phyloP scores from a whole-genome alignment of 2,113 vertebrate species.

The Dipodomys ordii region DNA sequence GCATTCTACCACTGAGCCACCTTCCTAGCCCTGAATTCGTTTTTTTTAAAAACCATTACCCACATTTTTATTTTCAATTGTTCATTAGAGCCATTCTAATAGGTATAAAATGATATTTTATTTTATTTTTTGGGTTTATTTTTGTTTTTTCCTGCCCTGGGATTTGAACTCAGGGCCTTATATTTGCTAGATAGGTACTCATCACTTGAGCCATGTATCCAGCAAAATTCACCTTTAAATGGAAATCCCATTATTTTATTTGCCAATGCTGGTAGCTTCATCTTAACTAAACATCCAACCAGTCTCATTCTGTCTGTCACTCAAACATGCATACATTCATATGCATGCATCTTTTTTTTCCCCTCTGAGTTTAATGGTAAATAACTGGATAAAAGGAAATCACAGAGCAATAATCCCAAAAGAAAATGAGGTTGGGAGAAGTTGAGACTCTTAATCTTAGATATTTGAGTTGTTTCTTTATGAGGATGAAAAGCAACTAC shows the following conservation, averaged over 20 bases:
- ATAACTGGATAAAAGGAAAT: neutral
- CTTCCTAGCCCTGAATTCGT: too few species aligned
- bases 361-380: conserved; percentile 39
- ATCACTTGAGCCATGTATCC: too few species aligned
- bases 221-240: conserved; percentile 30
- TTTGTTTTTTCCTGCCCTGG: too few species aligned
- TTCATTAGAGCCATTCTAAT: too few species aligned
- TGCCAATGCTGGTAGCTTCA: neutral
- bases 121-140: too few species aligned
- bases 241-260: neutral
- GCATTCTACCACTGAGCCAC: too few species aligned
- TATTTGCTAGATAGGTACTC: too few species aligned
- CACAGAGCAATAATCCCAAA: conserved; percentile 8
- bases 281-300: neutral
- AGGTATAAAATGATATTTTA: too few species aligned
- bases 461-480: neutral
- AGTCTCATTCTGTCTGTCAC: neutral
- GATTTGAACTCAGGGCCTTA: too few species aligned
- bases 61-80: too few species aligned
- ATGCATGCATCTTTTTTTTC: neutral
- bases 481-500: neutral
- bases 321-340: neutral
- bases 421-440: neutral
- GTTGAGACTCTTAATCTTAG: neutral
- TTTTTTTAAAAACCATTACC: too few species aligned